Evolutionary conservation across 1,140 invertebrate species (phyloP), one percentile per base, ranked within the genome.

Genomic region (Samia ricini): DNA sequence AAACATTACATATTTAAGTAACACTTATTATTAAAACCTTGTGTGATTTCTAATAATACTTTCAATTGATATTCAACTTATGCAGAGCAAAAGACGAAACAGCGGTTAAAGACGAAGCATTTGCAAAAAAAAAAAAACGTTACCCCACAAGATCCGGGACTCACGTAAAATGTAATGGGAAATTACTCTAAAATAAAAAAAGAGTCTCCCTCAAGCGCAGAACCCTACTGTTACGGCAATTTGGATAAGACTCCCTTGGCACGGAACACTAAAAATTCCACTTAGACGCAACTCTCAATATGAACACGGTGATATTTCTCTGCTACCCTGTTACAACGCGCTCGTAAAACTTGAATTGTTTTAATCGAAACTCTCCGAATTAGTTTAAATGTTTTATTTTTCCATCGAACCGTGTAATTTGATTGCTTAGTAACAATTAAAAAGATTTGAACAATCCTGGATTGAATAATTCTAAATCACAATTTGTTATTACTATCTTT

Each of bases 161-260:
- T 87, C 86, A 86, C 87, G 84, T 87, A 89, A 84, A 85, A 85
- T 81, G 85, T 88, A 89, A 89, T 88, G 82, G 81, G 80, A 88
- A 88, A 89, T 88, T 88, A 88, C 87, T 88, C 77, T 89, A 89
- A 89, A 88, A 88, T 88, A 89, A 89, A 88, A 84, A 86, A 86
- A 81, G 68, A 73, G 75, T 80, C 83, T 83, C 77, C 76, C 52
- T 71, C 64, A 60, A 29, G 61, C 51, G 55, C 68, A 76, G 77
- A 78, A 79, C 86, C 84, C 84, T 76, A 83, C 79, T 71, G 83
- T 87, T 88, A 74, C 83, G 80, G 80, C 78, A 85, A 88, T 89
- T 89, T 87, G 85, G 80, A 77, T 86, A 85, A 84, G 77, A 74
- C 82, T 83, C 83, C 87, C 84, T 72, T 59, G 83, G 69, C 75